A percentile compares a stretch with the other conserved stretches of the same genome.
Conservation (phyloP, 2,113 vertebrate genomes). For the Cyrtonyx montezumae region DNA sequence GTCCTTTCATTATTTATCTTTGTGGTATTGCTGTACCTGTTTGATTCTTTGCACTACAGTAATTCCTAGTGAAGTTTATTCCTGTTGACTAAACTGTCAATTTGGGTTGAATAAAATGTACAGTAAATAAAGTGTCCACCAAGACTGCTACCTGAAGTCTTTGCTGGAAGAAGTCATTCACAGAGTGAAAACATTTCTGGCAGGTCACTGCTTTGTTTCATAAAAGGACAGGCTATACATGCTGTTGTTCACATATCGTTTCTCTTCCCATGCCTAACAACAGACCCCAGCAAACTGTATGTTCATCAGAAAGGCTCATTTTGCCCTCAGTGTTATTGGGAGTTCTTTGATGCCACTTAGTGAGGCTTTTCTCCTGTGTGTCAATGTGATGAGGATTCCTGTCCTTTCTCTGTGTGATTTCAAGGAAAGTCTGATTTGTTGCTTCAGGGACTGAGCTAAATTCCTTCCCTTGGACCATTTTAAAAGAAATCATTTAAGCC, state of each 20-base stretch:
- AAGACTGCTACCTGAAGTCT: neutral
- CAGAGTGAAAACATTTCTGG: constrained; percentile 8
- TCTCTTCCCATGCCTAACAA: neutral
- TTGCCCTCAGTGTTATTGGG: neutral
- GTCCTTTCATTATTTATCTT: neutral
- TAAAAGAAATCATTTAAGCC: constrained; percentile 10
- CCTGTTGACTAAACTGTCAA: neutral
- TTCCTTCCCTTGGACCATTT: neutral
- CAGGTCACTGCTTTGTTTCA: neutral
- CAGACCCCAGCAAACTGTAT: neutral
- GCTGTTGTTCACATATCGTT: neutral
- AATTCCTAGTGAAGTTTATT: neutral
- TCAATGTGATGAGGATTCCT: neutral
- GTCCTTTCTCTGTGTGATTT: neutral
- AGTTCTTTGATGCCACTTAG: neutral
- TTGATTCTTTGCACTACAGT: neutral
- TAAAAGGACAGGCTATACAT: constrained; percentile 23
- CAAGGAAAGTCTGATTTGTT: constrained; percentile 8
- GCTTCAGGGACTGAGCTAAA: constrained; percentile 18
- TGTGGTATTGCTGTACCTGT: neutral
- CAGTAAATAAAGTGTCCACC: neutral
- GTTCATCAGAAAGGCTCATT: neutral
- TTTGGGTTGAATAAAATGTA: constrained; percentile 20
- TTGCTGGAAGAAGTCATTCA: neutral
- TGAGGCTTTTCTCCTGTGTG: neutral